Percentiles rank a stretch among this genome's conserved stretches.
Conservation (phyloP, 2,888 invertebrate genomes). For the Euphydryas editha region DNA sequence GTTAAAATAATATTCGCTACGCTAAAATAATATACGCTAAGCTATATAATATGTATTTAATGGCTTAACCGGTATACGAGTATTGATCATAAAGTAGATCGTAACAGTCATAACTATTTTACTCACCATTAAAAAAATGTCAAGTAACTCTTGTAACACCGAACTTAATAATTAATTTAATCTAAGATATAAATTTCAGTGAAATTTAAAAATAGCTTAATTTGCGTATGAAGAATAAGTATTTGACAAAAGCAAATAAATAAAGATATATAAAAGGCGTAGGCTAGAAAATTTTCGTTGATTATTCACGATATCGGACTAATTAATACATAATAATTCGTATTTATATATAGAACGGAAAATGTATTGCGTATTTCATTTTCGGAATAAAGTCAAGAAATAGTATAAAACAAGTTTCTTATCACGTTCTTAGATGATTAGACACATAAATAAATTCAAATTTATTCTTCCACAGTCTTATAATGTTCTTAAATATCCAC, state of each 20-base stretch:
- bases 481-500: conserved; percentile 46
- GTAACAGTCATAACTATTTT: not conserved
- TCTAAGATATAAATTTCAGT: too few species aligned
- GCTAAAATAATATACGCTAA: too few species aligned
- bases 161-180: not conserved
- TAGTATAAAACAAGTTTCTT: conserved; percentile 40
- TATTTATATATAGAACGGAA: not conserved
- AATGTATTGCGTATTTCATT: conserved; percentile 9
- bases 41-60: too few species aligned
- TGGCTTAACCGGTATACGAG: too few species aligned
- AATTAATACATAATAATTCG: not conserved
- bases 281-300: not conserved
- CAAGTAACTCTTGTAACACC: not conserved
- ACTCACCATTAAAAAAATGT: not conserved
- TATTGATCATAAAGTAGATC: not conserved
- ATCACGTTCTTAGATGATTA: conserved; percentile 35
- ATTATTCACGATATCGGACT: not conserved
- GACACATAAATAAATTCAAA: conserved; percentile 46
- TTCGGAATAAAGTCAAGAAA: conserved; percentile 35
- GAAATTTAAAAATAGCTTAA: too few species aligned
- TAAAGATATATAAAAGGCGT: too few species aligned
- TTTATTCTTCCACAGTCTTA: conserved; percentile 46
- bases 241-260: too few species aligned
- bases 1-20: too few species aligned
- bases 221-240: too few species aligned